Evolutionary conservation across 2,888 invertebrate genomes (phyloP).

Genomic region (Lasioglossum pauxillum): DNA sequence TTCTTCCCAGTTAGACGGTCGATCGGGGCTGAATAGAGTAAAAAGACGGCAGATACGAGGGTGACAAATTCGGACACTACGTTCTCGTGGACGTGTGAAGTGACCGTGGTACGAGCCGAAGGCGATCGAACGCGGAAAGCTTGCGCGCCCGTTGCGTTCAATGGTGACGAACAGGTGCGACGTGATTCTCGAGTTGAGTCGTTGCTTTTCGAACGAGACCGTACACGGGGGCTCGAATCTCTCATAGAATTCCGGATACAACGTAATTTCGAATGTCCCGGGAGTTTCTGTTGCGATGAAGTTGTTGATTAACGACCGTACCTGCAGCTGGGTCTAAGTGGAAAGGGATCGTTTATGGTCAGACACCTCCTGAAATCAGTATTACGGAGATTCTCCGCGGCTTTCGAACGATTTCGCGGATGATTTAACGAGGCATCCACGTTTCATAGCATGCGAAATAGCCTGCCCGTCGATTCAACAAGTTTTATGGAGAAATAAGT

Average conservation of each 20-base stretch:
- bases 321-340: neutral
- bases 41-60: constrained; percentile 47
- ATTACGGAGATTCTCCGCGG: neutral
- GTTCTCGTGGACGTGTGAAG: constrained; percentile 36
- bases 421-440: neutral
- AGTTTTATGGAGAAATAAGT: too few species aligned
- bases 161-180: constrained; percentile 12
- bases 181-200: constrained; percentile 10
- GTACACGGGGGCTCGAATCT: neutral
- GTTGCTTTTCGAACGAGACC: neutral
- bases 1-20: constrained; percentile 41
- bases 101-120: neutral
- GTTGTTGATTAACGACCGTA: constrained; percentile 9
- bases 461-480: too few species aligned
- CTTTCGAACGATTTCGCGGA: neutral
- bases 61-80: constrained; percentile 57
- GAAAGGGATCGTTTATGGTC: neutral
- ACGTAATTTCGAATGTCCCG: constrained; percentile 17
- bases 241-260: constrained; percentile 3
- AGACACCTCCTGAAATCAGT: neutral
- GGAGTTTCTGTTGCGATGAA: neutral
- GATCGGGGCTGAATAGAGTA: constrained; percentile 45
- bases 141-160: neutral
- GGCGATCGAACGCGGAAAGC: neutral
- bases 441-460: neutral